phyloP scores from a whole-genome alignment of 2,113 vertebrate genomes.

The Coturnix japonica region DNA sequence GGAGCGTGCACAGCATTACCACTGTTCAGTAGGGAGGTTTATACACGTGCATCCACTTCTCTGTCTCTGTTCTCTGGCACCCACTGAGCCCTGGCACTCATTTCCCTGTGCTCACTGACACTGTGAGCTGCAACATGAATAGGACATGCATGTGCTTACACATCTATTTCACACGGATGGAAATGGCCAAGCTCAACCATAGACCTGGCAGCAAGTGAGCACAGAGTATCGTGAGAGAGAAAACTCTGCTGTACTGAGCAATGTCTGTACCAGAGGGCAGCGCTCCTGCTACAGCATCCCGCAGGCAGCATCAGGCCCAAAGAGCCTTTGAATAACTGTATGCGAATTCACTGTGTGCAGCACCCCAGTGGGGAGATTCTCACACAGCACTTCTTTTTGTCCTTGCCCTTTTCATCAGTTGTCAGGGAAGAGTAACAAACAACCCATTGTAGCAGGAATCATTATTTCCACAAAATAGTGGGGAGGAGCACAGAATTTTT shows the following conservation, averaged over 20 bases:
- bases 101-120: conserved; percentile 39
- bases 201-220: conserved; percentile 50
- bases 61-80: conserved; percentile 1
- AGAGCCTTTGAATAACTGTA: neutral
- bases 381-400: neutral
- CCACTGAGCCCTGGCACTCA: neutral
- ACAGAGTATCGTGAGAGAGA: neutral
- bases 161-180: conserved; percentile 60
- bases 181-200: conserved; percentile 38
- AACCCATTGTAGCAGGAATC: neutral
- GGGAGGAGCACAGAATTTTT: neutral
- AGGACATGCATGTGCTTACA: neutral
- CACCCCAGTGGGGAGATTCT: neutral
- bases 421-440: neutral
- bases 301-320: conserved; percentile 22
- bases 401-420: neutral
- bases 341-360: neutral
- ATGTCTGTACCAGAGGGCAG: conserved; percentile 7
- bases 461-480: neutral
- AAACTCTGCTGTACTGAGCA: conserved; percentile 28
- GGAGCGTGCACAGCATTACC: neutral
- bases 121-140: conserved; percentile 18
- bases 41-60: neutral
- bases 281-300: conserved; percentile 35
- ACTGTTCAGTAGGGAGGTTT: neutral